Percentiles rank a stretch among this genome's conserved stretches.
phyloP scores from a whole-genome alignment of 2,888 invertebrate species.

The Pseudococcus longispinus region DNA sequence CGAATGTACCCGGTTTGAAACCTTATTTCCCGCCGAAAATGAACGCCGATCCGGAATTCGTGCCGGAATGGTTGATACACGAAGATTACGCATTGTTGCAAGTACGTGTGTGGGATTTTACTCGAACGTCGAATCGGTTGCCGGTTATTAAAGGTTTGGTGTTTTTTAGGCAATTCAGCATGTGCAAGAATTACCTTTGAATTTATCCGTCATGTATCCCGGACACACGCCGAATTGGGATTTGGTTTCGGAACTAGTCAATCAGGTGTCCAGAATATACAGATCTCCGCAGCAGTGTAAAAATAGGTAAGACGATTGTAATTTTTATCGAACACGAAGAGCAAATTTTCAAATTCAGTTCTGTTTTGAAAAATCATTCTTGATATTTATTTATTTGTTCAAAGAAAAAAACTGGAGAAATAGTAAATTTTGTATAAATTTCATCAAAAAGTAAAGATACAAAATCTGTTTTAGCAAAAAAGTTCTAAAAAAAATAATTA shows the following conservation, averaged over 20 bases:
- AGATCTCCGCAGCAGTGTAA: conserved; percentile 91
- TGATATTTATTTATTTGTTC: no score
- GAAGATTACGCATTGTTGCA: conserved; percentile 90
- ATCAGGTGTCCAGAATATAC: conserved; percentile 82
- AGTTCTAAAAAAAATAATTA: no score
- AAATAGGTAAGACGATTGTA: conserved; percentile 68
- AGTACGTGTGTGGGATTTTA: conserved; percentile 64
- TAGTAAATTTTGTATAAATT: no score
- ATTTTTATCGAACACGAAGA: no score
- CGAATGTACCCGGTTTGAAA: conserved; percentile 59
- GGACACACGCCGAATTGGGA: conserved; percentile 97
- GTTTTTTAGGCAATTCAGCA: conserved; percentile 65
- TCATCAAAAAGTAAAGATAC: no score
- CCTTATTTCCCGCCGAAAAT: conserved; percentile 65
- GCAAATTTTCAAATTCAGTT: no score
- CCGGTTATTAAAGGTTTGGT: neutral
- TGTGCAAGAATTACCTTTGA: conserved; percentile 73
- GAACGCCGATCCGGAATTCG: conserved; percentile 70
- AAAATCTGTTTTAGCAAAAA: no score
- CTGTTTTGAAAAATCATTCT: no score
- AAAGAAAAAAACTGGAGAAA: no score
- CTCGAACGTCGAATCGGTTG: neutral
- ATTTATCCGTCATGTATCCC: conserved; percentile 77
- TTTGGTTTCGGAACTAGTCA: conserved; percentile 88
- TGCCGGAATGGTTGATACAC: conserved; percentile 87